Conservation (phyloP, 2,797 vertebrate species). For the Arrhamphus sclerolepis region DNA sequence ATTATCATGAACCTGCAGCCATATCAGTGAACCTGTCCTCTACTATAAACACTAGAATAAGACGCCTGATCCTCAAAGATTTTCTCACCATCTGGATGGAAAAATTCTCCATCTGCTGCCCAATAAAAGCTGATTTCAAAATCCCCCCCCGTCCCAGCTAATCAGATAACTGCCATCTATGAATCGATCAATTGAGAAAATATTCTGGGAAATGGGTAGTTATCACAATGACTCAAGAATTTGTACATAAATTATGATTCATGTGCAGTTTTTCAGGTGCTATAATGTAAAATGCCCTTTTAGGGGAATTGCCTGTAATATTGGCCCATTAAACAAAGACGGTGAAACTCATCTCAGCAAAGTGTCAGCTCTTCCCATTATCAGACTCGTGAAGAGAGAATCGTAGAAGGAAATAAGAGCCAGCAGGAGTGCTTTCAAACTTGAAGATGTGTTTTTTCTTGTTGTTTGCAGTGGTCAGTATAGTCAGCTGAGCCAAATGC, state of each 20-base stretch:
- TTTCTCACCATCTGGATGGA: too few relatives aligned
- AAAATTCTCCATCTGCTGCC: too few relatives aligned
- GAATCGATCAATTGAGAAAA: not conserved
- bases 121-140: not conserved
- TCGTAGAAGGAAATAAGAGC: not conserved
- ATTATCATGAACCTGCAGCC: too few relatives aligned
- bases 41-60: too few relatives aligned
- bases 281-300: not conserved
- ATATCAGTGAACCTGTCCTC: too few relatives aligned
- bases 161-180: not conserved
- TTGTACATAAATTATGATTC: not conserved
- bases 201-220: not conserved
- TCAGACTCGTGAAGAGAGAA: not conserved
- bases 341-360: not conserved
- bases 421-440: not conserved
- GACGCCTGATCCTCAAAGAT: too few relatives aligned
- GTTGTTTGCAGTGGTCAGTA: not conserved
- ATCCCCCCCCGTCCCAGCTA: too few relatives aligned
- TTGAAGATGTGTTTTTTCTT: not conserved
- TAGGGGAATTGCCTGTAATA: not conserved
- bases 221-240: not conserved
- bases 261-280: not conserved
- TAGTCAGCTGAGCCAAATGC: not conserved
- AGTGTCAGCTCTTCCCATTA: not conserved
- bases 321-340: too few relatives aligned